A percentile compares a stretch with the other conserved stretches of the same genome.
These are phyloP conservation scores for Cantharis rufa DNA, from an alignment of 2,888 invertebrate genomes.

Conservation along the genomic window DNA sequence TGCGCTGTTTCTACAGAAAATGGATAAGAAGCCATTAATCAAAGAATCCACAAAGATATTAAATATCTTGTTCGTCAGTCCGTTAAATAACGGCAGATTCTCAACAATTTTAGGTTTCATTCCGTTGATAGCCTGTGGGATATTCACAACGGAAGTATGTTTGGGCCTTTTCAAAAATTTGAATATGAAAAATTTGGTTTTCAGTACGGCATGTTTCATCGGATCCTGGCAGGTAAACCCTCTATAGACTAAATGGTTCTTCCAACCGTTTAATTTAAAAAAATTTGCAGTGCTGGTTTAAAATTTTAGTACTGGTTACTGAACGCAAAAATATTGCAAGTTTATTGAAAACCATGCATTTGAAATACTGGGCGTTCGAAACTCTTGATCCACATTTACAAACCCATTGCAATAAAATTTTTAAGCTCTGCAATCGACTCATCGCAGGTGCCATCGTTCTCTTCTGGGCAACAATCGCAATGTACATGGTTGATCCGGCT, in stretches of 20 bases:
- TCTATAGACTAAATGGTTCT: too few relatives aligned
- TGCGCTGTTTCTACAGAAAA: neutral
- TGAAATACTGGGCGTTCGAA: neutral
- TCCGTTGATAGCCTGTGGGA: neutral
- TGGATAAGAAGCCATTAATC: neutral
- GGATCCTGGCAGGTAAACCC: neutral
- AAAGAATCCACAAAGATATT: neutral
- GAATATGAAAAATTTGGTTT: neutral
- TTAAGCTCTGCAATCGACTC: neutral
- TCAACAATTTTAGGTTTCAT: neutral
- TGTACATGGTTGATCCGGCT: neutral
- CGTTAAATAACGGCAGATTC: neutral
- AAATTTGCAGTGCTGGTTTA: neutral
- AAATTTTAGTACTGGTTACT: neutral
- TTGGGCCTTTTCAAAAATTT: neutral
- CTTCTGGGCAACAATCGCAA: neutral
- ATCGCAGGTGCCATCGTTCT: neutral
- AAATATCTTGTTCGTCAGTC: neutral
- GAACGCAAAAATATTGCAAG: neutral
- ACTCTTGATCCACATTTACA: neutral
- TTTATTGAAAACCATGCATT: neutral
- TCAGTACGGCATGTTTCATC: neutral
- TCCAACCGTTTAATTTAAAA: neutral
- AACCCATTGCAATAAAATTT: neutral
- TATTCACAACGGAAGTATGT: neutral